Evolutionary conservation across 2,113 vertebrate species (phyloP), one percentile per base, ranked within the genome.

Genomic region (Sigmodon hispidus): DNA sequence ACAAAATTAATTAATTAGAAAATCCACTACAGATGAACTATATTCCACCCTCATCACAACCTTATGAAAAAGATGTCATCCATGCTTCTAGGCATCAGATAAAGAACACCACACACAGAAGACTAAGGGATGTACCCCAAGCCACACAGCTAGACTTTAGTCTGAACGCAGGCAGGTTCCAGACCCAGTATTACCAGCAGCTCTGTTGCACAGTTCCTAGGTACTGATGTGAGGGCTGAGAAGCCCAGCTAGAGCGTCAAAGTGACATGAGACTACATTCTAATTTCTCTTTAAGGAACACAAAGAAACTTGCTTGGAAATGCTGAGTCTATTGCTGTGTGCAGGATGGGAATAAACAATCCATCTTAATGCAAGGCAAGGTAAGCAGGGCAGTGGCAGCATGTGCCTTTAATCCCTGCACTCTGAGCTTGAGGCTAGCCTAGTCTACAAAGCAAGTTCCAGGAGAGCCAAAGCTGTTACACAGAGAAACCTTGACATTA

Each of bases 181-280:
- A 17, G 75, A 13, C 40, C 40, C 61, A 31, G 43, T 89, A 52
- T 22, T 15, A 45, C 55, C 45, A 24, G 75, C 15, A 40, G 57
- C 0, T 15, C 0, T 5, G 34, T 13, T 8, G 6, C 5, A 50
- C 22, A 72, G 52, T 11, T 26, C 12, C n/a, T 55, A 0, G 52
- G 61, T 21, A 48, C 50, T 70, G 12, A 29, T 43, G 2, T 3
- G 17, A 36, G 2, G 9, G 22, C 17, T 61, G 21, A 59, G 3
- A 63, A 29, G 61, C 17, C 1, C 5, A 90, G 29, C 40, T 36
- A 34, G 59, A 69, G 3, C 29, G 40, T 73, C 31, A 5, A 13
- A 45, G 65, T 80, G 40, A 3, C 45, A n/a, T 77, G 75, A 17
- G 40, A 70, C 59, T 57, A 75, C 43, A 76, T 75, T 69, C 92